Conservation (phyloP, 2,888 invertebrate species). For the Drosophila monieri region DNA sequence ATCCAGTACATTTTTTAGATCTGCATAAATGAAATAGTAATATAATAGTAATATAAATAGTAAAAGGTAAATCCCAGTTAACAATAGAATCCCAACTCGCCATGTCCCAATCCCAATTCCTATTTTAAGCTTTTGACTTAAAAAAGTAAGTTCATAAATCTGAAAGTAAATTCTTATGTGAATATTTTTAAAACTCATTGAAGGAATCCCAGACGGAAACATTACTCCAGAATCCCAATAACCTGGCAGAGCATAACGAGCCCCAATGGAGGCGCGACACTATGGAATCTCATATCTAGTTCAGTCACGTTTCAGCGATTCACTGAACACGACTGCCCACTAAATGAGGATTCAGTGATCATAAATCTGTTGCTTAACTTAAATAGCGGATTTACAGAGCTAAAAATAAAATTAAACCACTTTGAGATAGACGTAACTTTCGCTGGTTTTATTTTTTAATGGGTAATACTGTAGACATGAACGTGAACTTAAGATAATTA, state of each 20-base stretch:
- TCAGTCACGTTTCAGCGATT: constrained; percentile 54
- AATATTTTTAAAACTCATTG: neutral
- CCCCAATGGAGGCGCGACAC: constrained; percentile 22
- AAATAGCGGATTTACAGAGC: constrained; percentile 10
- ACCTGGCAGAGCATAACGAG: constrained; percentile 6
- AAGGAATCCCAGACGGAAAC: constrained; percentile 1
- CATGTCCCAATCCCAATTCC: neutral
- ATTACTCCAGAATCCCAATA: constrained; percentile 28
- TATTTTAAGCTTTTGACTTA: no score
- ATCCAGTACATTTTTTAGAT: neutral
- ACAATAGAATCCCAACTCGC: neutral
- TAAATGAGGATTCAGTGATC: constrained; percentile 29
- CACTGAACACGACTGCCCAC: constrained; percentile 23
- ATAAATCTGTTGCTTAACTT: constrained; percentile 28
- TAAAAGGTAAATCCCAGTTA: neutral
- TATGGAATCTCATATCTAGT: constrained; percentile 21
- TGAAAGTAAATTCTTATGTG: neutral
- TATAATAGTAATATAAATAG: neutral
- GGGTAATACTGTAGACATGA: constrained; percentile 33
- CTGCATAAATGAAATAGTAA: neutral
- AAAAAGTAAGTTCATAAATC: neutral
- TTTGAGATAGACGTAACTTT: constrained; percentile 20
- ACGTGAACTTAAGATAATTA: neutral
- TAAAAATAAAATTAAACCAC: constrained; percentile 7
- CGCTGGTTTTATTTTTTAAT: constrained; percentile 25